Evolutionary conservation across 30 jellyfish, hydroid and myxozoan genomes (phyloP), one percentile per base, ranked within the genome.

Genomic region (Aurelia coerulea): DNA sequence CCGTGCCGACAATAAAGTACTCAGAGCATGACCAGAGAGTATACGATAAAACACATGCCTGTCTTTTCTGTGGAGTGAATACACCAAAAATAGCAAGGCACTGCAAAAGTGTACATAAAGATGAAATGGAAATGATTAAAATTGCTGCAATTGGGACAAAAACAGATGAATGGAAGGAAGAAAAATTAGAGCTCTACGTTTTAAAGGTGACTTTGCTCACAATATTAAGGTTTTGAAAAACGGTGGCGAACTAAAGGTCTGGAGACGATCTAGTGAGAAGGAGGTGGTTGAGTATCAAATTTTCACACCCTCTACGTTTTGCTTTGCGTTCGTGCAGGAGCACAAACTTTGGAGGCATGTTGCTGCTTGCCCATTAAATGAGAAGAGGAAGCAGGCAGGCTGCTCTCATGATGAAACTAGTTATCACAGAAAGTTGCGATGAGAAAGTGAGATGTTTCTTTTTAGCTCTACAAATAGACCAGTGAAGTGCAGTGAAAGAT

Each of bases 331-430:
- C 56, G 85, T 82, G 14, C 74, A 42, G 14, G 18, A 68, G 31
- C 76, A 62, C 23, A 87, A 82, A 29, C 68, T 82, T 41, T 82
- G 91, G 91, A 46, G 85, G 51, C 91, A 82, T 68, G 91, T 82
- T 23, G 62, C 52, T n/a, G 10, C 62, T 33, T 82, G 91, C 31
- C 73, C 83, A 16, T 53, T 67, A 29, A 82, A 70, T 23, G 68
- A 82, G 11, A 50, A 65, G 15, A 62, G 50, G 14, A 64, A 51
- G 18, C 14, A 64, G 16, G 67, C 18, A 17, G 83, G 23, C 65
- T 34, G 34, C 52, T 39, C 80, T 18, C 49, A 3, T 0, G 80
- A 70, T 18, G 80, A 70, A 58, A 37, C 49, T 37, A 37, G 49
- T 37, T 37, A 37, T 5, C 49, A 37, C 49, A 3, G 5, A 37